Percentiles rank a stretch among this genome's conserved stretches.
phyloP scores from a whole-genome alignment of 2,888 invertebrate genomes.

The Luffia ferchaultella region DNA sequence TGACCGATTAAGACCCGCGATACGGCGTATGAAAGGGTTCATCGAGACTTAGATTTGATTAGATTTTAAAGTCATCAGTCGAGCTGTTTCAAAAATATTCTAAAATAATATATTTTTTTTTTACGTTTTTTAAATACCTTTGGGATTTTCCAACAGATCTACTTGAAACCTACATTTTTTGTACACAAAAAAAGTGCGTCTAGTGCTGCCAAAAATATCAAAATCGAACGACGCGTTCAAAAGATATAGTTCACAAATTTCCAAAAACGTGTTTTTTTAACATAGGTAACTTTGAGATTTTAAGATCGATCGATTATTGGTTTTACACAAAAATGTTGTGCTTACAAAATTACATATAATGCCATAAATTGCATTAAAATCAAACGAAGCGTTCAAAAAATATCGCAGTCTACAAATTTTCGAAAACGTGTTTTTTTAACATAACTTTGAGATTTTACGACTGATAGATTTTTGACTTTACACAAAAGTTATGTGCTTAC shows the following conservation, averaged over 20 bases:
- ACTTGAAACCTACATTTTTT: no score
- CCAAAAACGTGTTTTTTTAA: background rate
- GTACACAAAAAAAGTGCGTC: background rate
- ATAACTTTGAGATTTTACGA: no score
- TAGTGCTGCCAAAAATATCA: background rate
- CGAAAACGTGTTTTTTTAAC: background rate
- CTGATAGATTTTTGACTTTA: background rate
- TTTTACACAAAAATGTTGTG: background rate
- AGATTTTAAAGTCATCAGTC: no score
- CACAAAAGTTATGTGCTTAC: background rate
- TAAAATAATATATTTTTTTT: no score
- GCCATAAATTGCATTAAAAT: background rate
- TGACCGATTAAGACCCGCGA: no score
- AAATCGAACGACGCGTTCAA: background rate
- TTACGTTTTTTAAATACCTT: no score
- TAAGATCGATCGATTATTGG: no score
- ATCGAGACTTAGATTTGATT: no score
- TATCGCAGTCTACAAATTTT: background rate
- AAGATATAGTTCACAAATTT: background rate
- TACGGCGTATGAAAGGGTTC: no score
- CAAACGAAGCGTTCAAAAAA: background rate
- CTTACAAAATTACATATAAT: background rate
- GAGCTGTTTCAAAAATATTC: no score
- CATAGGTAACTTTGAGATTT: no score
- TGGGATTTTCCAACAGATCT: no score